Base-by-base conservation (phyloP, 2,797 vertebrate species). In the Myripristis murdjan region DNA sequence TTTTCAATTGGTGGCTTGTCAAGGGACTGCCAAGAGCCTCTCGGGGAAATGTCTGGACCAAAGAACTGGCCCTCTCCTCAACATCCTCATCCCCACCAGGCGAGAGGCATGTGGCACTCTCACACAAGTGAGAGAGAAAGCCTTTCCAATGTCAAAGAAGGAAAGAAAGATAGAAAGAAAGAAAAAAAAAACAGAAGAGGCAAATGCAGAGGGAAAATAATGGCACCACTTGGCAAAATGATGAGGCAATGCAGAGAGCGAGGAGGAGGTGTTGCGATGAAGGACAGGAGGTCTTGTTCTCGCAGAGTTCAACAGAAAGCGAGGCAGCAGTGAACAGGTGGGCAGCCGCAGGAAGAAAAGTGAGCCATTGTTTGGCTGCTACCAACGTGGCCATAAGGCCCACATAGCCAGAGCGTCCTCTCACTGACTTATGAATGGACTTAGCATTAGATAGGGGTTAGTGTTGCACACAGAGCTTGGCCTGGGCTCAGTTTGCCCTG, bases 261-360 rank as follows among this genome's bases (percentile, higher is more conserved):
- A 44, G 61, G 64, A 31, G 56, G 23, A 56, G 35, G 22, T 51
- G 44, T 35, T 71, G 20, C 1, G 12, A 7, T 70, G 58, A 82
- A 79, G 79, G 80, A 81, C 64, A 73, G 46, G 35, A 72, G 70
- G 52, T 51, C 39, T 63, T 82, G 52, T 59, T 74, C 18, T 44
- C 63, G 73, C 64, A 75, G 11, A 23, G 44, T 23, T 3, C 47
- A 28, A 31, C 15, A 26, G 41, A 44, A 67, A 73, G 52, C 1
- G 22, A 71, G 73, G 56, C 46, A 85, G 77, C 57, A 66, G 61
- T 76, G 73, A 85, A 83, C 87, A 87, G 87, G 77, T 84, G 85
- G 75, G 64, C 4, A 77, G 73, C 85, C 59, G 37, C 78, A 70
- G 75, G 78, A 68, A 73, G 66, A 89, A 78, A 85, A 83, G 62